Evolutionary conservation across 2,888 invertebrate genomes (phyloP).

Genomic region (Homarus gammarus): DNA sequence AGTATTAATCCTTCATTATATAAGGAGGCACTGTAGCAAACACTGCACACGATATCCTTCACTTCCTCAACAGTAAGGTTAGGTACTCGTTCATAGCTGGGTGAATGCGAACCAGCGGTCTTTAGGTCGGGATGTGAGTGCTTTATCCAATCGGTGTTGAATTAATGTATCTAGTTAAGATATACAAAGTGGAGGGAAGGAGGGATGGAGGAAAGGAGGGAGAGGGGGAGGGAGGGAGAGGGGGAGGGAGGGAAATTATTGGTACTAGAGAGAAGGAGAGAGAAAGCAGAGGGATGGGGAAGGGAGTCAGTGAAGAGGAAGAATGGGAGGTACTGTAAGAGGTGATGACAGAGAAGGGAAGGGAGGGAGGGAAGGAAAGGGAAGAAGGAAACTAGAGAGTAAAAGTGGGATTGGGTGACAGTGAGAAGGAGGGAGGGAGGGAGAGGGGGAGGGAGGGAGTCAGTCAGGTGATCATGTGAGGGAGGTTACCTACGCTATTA

Average conservation of each 20-base stretch:
- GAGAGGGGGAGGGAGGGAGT: conserved; percentile 16
- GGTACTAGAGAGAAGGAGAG: background rate
- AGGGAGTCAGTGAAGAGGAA: background rate
- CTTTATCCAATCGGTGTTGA: too few relatives aligned
- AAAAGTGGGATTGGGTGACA: background rate
- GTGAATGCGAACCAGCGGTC: too few relatives aligned
- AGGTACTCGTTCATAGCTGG: too few relatives aligned
- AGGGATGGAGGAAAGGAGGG: background rate
- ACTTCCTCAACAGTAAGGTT: too few relatives aligned
- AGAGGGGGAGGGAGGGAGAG: background rate
- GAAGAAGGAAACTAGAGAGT: conserved; percentile 9
- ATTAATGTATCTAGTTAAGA: too few relatives aligned
- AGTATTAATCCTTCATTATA: too few relatives aligned
- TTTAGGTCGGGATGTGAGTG: too few relatives aligned
- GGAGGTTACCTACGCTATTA: background rate
- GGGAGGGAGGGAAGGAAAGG: background rate
- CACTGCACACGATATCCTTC: too few relatives aligned
- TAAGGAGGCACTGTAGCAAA: too few relatives aligned
- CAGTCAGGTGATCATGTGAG: background rate
- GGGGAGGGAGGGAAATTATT: background rate
- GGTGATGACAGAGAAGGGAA: conserved; percentile 6
- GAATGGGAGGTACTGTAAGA: background rate
- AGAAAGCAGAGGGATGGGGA: background rate
- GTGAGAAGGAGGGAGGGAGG: conserved; percentile 3
- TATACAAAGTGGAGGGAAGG: too few relatives aligned